Conservation (phyloP, 2,888 invertebrate species). For the Gasteruption jaculator region DNA sequence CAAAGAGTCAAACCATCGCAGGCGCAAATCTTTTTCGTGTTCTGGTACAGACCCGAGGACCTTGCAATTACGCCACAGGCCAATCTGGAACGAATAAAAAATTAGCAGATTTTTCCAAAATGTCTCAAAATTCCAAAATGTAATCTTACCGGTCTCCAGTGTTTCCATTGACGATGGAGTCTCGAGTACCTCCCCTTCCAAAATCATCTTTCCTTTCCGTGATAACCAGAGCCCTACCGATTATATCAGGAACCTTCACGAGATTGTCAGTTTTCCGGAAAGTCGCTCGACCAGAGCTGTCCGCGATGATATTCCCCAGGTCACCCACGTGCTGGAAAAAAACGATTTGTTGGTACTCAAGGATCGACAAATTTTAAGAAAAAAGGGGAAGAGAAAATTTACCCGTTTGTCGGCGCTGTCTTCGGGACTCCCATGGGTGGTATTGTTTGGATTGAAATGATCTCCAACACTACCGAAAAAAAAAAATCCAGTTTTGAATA, state of each 20-base stretch:
- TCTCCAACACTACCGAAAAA: slow-evolving; percentile 55
- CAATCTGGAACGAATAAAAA: slow-evolving; percentile 54
- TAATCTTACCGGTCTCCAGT: slow-evolving; percentile 58
- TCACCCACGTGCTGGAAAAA: slow-evolving; percentile 59
- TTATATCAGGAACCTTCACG: slow-evolving; percentile 68
- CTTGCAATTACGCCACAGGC: slow-evolving; percentile 86
- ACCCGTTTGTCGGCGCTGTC: slow-evolving; percentile 50
- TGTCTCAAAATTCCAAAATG: neutral
- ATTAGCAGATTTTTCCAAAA: slow-evolving; percentile 6
- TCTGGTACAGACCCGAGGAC: slow-evolving; percentile 82
- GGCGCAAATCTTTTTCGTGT: slow-evolving; percentile 81
- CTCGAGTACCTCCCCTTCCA: slow-evolving; percentile 54
- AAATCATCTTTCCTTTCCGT: slow-evolving; percentile 62
- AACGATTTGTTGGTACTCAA: slow-evolving; percentile 5
- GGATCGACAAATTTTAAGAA: slow-evolving; percentile 7
- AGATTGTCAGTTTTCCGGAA: slow-evolving; percentile 62
- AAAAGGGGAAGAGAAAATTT: slow-evolving; percentile 19
- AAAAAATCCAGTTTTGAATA: too few relatives aligned
- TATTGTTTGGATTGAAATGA: slow-evolving; percentile 58
- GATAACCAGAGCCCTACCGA: slow-evolving; percentile 75
- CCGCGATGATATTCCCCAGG: slow-evolving; percentile 62
- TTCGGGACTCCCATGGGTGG: slow-evolving; percentile 54
- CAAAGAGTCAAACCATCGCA: slow-evolving; percentile 87
- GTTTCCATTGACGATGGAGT: slow-evolving; percentile 62
- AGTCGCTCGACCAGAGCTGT: slow-evolving; percentile 60